These are phyloP conservation scores for Brachyhypopomus gauderio DNA, from an alignment of 2,113 vertebrate species.

Conservation along the genomic window DNA sequence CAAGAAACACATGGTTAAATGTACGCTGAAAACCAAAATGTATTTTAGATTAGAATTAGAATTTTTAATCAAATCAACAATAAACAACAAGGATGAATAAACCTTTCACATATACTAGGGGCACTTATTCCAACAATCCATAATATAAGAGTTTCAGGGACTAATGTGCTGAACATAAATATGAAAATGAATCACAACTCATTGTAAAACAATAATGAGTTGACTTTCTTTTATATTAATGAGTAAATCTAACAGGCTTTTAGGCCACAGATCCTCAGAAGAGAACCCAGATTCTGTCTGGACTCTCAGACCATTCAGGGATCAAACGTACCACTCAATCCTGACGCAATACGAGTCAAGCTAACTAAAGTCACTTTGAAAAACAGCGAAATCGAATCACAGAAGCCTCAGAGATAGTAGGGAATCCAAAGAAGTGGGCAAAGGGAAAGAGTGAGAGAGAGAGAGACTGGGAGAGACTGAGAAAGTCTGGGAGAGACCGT, in stretches of 20 bases:
- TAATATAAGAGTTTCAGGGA: not conserved
- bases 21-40: not conserved
- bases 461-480: slow-evolving; percentile 7
- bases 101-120: too few relatives aligned
- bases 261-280: not conserved
- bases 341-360: slow-evolving; percentile 38
- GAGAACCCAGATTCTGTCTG: slow-evolving; percentile 9
- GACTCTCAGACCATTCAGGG: slow-evolving; percentile 8
- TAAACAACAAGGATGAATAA: too few relatives aligned
- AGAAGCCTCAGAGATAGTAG: slow-evolving; percentile 4
- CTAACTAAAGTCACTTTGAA: slow-evolving; percentile 31
- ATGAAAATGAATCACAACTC: not conserved
- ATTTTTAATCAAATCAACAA: too few relatives aligned
- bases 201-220: not conserved
- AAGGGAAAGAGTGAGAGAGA: not conserved
- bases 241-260: not conserved
- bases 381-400: not conserved
- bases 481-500: slow-evolving; percentile 1
- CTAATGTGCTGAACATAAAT: not conserved
- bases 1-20: not conserved
- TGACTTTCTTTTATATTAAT: not conserved
- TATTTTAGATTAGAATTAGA: too few relatives aligned
- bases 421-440: not conserved
- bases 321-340: slow-evolving; percentile 35
- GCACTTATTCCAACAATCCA: not conserved